Conservation (phyloP, 92 coral and sea anemone species). For the Palythoa heliodiscus region DNA sequence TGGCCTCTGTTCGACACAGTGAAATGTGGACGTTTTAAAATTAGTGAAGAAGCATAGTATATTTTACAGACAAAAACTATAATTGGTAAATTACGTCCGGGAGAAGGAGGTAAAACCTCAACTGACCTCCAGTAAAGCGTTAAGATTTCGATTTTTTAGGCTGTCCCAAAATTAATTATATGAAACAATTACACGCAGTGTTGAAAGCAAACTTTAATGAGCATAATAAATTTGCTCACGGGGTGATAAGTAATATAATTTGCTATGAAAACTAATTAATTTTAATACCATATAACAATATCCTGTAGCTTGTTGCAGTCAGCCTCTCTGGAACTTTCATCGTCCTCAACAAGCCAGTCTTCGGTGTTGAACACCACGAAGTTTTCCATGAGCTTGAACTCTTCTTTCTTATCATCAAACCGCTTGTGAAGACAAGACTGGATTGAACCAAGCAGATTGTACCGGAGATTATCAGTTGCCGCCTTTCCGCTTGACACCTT, state of each 20-base stretch:
- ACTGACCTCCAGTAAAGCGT: slow-evolving; percentile 36
- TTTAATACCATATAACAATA: slow-evolving; percentile 41
- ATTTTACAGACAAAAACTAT: slow-evolving; percentile 28
- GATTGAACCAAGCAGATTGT: slow-evolving; percentile 38
- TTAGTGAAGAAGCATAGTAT: slow-evolving; percentile 29
- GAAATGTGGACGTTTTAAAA: slow-evolving; percentile 29
- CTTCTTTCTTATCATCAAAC: slow-evolving; percentile 32
- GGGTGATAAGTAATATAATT: slow-evolving; percentile 33
- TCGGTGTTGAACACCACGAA: slow-evolving; percentile 40
- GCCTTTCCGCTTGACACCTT: slow-evolving; percentile 34
- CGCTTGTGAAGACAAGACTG: slow-evolving; percentile 36
- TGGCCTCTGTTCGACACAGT: slow-evolving; percentile 23
- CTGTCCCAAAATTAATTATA: slow-evolving; percentile 30
- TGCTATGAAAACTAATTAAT: slow-evolving; percentile 29
- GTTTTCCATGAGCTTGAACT: slow-evolving; percentile 36
- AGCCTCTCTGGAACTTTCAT: slow-evolving; percentile 39
- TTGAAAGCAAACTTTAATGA: slow-evolving; percentile 35
- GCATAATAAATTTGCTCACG: slow-evolving; percentile 36
- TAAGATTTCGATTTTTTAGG: slow-evolving; percentile 29
- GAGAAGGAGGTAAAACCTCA: slow-evolving; percentile 30
- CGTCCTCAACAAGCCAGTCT: slow-evolving; percentile 42
- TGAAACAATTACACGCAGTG: slow-evolving; percentile 39
- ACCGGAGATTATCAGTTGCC: slow-evolving; percentile 32
- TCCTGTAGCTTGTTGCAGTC: slow-evolving; percentile 44
- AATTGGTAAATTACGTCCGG: slow-evolving; percentile 29